A percentile compares a stretch with the other conserved stretches of the same genome.
Conservation (phyloP, 2,888 invertebrate genomes). For the Ectropis crepuscularia region DNA sequence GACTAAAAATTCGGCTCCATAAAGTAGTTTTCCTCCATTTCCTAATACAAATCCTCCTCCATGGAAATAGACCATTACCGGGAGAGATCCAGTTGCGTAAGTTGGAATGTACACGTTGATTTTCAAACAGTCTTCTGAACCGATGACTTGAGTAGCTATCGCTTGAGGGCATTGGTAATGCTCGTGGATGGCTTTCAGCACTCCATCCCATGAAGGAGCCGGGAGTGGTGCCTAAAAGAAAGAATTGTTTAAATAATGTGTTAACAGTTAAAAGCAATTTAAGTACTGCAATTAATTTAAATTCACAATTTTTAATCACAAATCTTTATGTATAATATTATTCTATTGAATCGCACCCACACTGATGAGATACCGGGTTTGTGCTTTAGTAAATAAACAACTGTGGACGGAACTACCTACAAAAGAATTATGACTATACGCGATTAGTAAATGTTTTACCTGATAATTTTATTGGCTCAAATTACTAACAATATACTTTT, state of each 20-base stretch:
- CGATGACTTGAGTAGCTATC: constrained; percentile 39
- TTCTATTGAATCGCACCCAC: no score
- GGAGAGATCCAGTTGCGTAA: constrained; percentile 48
- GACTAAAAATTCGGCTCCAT: constrained; percentile 68
- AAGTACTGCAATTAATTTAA: no score
- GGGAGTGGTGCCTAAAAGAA: constrained; percentile 65
- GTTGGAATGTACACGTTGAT: constrained; percentile 68
- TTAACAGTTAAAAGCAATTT: no score
- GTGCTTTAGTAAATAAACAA: no score
- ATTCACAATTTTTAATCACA: no score
- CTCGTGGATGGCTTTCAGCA: constrained; percentile 63
- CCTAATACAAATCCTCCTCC: constrained; percentile 72
- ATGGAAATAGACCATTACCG: constrained; percentile 77
- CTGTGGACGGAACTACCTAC: no score
- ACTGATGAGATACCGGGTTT: no score
- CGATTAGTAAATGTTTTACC: no score
- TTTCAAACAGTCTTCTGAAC: constrained; percentile 71
- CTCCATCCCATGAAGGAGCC: constrained; percentile 69
- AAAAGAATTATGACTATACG: no score
- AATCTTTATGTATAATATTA: no score
- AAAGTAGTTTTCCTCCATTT: constrained; percentile 68
- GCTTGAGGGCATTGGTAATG: constrained; percentile 66
- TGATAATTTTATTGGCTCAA: no score
- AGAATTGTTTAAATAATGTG: neutral
- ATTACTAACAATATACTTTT: no score